Conservation (phyloP, 2,888 invertebrate genomes). For the Patella caerulea region DNA sequence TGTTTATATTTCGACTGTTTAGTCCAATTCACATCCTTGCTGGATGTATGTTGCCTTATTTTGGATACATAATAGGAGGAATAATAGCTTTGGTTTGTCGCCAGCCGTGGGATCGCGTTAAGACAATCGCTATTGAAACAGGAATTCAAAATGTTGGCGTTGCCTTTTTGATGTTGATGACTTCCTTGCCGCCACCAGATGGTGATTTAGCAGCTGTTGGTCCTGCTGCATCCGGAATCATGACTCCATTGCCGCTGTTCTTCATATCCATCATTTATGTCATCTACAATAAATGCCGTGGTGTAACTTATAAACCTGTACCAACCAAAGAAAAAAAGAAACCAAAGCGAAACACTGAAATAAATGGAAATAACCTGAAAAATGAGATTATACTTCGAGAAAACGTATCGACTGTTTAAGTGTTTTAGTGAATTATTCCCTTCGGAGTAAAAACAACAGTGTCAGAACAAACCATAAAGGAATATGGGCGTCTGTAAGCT, state of each 20-base stretch:
- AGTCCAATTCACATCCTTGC: constrained; percentile 72
- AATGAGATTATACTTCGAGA: not conserved
- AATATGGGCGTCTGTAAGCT: no score
- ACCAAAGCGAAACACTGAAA: not conserved
- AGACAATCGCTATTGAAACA: constrained; percentile 87
- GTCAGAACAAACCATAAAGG: no score
- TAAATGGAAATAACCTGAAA: not conserved
- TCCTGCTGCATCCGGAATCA: constrained; percentile 79
- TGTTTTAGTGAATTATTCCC: no score
- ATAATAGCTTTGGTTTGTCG: constrained; percentile 51
- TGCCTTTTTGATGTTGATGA: constrained; percentile 87
- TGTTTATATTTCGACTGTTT: constrained; percentile 89
- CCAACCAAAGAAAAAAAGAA: not conserved
- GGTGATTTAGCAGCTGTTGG: constrained; percentile 85
- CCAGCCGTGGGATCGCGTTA: constrained; percentile 56
- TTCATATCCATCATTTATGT: constrained; percentile 58
- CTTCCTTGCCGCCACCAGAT: constrained; percentile 86
- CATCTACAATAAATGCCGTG: constrained; percentile 43
- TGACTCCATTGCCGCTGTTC: constrained; percentile 91
- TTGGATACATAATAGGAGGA: constrained; percentile 64
- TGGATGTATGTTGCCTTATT: constrained; percentile 64
- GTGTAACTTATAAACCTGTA: not conserved
- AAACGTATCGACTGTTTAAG: constrained; percentile 3
- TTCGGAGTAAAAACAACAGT: no score
- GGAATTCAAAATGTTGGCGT: constrained; percentile 94